These are phyloP conservation scores for Bufotes viridis DNA, from an alignment of 2,797 vertebrate species.

Conservation along the genomic window DNA sequence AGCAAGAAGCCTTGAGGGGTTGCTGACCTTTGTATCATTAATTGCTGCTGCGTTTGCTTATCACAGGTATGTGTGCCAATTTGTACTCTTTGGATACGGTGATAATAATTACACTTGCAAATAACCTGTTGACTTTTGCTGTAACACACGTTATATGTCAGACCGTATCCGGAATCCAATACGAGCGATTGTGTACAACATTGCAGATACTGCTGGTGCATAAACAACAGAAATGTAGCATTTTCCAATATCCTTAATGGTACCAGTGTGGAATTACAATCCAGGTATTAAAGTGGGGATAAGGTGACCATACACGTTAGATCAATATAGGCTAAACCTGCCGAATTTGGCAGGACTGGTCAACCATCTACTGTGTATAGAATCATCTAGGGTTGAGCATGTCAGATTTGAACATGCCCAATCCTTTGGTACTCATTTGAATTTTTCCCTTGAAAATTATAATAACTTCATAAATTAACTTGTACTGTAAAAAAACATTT, in stretches of 20 bases:
- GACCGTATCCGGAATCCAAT: neutral
- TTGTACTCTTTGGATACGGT: conserved; percentile 6
- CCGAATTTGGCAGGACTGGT: no score
- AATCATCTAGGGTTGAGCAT: no score
- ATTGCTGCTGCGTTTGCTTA: conserved; percentile 32
- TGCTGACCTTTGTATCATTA: conserved; percentile 20
- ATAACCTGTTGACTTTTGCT: conserved; percentile 9
- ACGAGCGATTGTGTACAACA: neutral
- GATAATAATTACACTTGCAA: conserved; percentile 37
- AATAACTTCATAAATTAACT: no score
- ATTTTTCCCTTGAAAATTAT: no score
- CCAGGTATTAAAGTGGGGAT: no score
- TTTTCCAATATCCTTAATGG: neutral
- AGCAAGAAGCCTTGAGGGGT: neutral
- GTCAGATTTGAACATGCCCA: no score
- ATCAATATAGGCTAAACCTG: no score
- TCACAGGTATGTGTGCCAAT: conserved; percentile 8
- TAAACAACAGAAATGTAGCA: neutral
- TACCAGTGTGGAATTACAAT: neutral
- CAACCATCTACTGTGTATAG: no score
- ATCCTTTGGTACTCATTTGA: no score
- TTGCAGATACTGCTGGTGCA: neutral
- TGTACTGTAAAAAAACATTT: no score
- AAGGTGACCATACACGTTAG: no score
- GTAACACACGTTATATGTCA: neutral